Conservation (phyloP, 2,797 vertebrate species). For the Lerista edwardsae region DNA sequence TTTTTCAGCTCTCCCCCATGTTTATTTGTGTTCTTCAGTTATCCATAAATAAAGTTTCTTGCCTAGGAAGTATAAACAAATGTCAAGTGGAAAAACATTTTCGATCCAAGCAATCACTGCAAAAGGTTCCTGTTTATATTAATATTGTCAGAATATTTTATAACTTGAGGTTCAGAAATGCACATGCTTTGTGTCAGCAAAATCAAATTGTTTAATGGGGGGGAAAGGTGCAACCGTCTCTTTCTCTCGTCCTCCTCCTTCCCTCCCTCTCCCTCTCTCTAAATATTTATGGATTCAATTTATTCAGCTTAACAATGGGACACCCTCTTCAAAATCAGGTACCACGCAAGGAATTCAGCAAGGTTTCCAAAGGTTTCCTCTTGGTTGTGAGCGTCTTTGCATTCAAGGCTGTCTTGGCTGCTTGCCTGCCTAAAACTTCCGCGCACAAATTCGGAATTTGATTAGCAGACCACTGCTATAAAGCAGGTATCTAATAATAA, state of each 20-base stretch:
- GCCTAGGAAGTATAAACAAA: conserved; percentile 95
- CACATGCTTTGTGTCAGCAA: conserved; percentile 78
- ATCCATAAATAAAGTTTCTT: conserved; percentile 95
- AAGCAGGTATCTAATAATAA: conserved; percentile 59
- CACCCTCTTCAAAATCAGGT: conserved; percentile 45
- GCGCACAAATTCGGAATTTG: conserved; percentile 67
- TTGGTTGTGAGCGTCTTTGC: conserved; percentile 50
- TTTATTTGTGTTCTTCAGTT: conserved; percentile 97
- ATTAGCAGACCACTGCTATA: conserved; percentile 60
- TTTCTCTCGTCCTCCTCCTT: background rate
- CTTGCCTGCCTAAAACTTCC: conserved; percentile 62
- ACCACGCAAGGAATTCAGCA: conserved; percentile 42
- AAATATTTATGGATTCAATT: conserved; percentile 60
- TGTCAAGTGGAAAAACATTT: conserved; percentile 89
- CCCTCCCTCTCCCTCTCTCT: conserved; percentile 28
- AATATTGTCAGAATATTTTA: conserved; percentile 89
- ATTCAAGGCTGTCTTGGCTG: conserved; percentile 64
- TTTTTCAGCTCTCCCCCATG: conserved; percentile 90
- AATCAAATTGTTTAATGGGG: conserved; percentile 72
- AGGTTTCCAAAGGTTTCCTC: conserved; percentile 34
- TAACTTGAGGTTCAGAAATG: conserved; percentile 77
- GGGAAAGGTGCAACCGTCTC: conserved; percentile 69
- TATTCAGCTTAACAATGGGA: conserved; percentile 49
- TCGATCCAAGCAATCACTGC: conserved; percentile 85
- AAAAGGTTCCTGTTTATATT: conserved; percentile 94